Conservation (phyloP, 2,113 vertebrate genomes). For the Dromaius novaehollandiae region DNA sequence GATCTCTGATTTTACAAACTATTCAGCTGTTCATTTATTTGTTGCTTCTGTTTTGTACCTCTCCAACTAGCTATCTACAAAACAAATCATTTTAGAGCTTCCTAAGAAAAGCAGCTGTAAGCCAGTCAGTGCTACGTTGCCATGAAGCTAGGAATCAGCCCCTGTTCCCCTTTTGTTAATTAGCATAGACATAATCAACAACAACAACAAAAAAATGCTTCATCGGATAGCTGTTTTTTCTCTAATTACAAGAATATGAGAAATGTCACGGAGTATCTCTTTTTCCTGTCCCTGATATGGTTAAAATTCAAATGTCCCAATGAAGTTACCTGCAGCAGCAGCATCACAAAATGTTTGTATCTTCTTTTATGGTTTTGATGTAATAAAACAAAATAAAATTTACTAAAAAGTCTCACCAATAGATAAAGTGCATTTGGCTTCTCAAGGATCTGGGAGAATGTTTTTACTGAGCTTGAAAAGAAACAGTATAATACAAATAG, state of each 20-base stretch:
- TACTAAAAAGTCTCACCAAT: neutral
- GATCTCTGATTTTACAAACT: neutral
- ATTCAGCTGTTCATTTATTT: neutral
- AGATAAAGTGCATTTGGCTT: neutral
- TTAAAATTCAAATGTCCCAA: neutral
- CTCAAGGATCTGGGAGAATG: neutral
- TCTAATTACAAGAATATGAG: neutral
- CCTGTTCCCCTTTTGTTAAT: neutral
- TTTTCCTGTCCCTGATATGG: neutral
- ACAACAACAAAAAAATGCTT: neutral
- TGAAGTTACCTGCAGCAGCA: neutral
- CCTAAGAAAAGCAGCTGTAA: neutral
- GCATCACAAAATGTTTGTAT: neutral
- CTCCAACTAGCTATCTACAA: neutral
- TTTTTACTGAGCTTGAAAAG: neutral
- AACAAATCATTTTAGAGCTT: neutral
- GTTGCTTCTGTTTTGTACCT: neutral
- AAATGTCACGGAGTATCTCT: neutral
- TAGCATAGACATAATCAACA: neutral
- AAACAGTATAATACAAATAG: neutral
- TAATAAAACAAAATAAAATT: neutral
- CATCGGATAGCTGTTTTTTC: neutral
- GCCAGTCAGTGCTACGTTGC: neutral
- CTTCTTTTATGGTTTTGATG: neutral
- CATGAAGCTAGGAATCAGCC: neutral